These are phyloP conservation scores for Sarcophaga peregrina DNA, from an alignment of 1,140 invertebrate genomes.

Conservation along the genomic window DNA sequence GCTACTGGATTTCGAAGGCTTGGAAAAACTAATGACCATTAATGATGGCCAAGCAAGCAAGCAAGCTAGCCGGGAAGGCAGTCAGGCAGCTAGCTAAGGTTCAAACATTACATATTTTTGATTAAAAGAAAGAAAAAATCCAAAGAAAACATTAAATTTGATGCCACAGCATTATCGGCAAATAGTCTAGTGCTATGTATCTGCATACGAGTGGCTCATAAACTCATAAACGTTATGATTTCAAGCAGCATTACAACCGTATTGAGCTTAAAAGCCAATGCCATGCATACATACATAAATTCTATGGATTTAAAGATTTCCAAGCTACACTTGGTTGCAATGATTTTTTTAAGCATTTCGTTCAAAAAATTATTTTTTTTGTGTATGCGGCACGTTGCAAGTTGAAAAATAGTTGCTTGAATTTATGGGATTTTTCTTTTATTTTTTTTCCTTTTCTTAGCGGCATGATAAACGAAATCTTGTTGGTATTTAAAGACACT, in stretches of 20 bases:
- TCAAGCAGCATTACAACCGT: neutral
- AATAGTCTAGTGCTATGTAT: no score
- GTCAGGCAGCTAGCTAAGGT: no score
- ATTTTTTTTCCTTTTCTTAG: neutral
- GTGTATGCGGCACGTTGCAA: constrained; percentile 10
- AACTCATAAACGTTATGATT: constrained; percentile 35
- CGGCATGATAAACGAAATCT: constrained; percentile 37
- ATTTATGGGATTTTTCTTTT: neutral
- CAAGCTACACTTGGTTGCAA: constrained; percentile 12
- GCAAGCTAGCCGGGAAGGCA: no score
- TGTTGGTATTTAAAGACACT: constrained; percentile 37
- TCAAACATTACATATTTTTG: no score
- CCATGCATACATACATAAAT: constrained; percentile 29
- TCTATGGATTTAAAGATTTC: constrained; percentile 36
- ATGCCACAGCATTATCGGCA: no score
- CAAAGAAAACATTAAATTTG: no score
- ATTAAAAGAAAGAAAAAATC: no score
- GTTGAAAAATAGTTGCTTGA: constrained; percentile 22
- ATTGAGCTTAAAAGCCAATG: constrained; percentile 24
- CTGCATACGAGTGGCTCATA: constrained; percentile 9
- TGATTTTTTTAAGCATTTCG: neutral
- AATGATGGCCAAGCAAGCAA: no score
- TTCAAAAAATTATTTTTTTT: neutral
- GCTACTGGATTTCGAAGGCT: no score
- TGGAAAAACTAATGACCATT: no score